phyloP scores from a whole-genome alignment of 2,797 vertebrate species.

The Loris lydekkerianus region DNA sequence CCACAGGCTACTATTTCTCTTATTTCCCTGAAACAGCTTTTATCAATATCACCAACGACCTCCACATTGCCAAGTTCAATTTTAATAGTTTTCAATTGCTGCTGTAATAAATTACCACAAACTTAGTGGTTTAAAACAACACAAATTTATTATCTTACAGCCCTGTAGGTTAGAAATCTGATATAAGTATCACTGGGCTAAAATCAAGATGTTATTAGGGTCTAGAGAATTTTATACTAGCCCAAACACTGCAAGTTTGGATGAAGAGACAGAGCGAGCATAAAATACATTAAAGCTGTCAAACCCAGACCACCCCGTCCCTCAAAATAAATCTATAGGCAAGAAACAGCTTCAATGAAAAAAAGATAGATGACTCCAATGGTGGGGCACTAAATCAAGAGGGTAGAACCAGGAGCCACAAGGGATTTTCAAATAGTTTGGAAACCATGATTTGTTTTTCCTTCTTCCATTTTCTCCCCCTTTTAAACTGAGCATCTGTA shows the following conservation, averaged over 20 bases:
- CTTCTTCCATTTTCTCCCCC: background rate
- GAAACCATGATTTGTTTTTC: background rate
- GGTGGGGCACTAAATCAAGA: background rate
- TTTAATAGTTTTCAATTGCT: background rate
- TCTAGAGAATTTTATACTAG: constrained; percentile 11
- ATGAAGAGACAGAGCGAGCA: background rate
- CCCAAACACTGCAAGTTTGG: background rate
- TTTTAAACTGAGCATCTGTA: background rate
- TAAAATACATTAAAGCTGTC: background rate
- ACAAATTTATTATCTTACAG: background rate
- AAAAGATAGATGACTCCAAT: background rate
- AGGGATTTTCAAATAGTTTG: background rate
- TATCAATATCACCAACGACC: background rate
- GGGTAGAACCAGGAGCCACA: background rate
- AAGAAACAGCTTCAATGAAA: background rate
- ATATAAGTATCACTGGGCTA: background rate
- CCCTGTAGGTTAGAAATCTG: background rate
- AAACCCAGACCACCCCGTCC: background rate
- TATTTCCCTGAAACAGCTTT: background rate
- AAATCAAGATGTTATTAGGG: background rate
- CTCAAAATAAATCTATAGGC: background rate
- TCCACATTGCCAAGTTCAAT: background rate
- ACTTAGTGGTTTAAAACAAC: background rate
- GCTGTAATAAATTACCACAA: background rate
- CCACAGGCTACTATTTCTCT: background rate